Conservation (phyloP, 2,113 vertebrate species). For the Myotis brandtii region DNA sequence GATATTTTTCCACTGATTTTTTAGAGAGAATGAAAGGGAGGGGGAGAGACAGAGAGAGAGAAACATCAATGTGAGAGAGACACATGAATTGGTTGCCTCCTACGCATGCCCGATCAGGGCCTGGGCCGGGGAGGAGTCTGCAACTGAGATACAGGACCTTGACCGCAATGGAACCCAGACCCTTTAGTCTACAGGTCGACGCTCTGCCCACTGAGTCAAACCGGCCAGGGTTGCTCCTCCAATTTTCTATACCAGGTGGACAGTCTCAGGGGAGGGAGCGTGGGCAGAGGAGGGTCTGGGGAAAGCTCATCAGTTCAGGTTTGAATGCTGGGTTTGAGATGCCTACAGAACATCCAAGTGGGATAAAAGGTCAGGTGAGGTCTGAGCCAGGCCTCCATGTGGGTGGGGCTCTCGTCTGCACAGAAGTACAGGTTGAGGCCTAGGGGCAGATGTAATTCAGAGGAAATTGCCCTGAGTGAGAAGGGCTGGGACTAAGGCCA, state of each 20-base stretch:
- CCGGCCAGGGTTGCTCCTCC: no score
- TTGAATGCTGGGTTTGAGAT: background rate
- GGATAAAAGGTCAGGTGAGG: background rate
- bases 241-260: background rate
- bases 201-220: no score
- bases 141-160: no score
- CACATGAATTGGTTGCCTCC: no score
- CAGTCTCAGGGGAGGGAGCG: background rate
- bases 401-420: background rate
- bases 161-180: no score
- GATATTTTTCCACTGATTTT: no score
- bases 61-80: no score
- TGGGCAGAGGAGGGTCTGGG: background rate
- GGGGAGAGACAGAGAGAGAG: no score
- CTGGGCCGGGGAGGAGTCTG: no score
- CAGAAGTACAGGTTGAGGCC: background rate
- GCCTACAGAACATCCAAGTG: background rate
- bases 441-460: fast-evolving
- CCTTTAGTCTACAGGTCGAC: no score
- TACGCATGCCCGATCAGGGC: no score
- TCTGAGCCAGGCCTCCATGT: background rate
- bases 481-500: background rate
- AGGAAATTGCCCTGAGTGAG: background rate
- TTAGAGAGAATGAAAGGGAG: no score
- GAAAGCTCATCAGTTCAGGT: background rate